Conservation (phyloP, 1,140 invertebrate species). For the Chironomus tepperi region DNA sequence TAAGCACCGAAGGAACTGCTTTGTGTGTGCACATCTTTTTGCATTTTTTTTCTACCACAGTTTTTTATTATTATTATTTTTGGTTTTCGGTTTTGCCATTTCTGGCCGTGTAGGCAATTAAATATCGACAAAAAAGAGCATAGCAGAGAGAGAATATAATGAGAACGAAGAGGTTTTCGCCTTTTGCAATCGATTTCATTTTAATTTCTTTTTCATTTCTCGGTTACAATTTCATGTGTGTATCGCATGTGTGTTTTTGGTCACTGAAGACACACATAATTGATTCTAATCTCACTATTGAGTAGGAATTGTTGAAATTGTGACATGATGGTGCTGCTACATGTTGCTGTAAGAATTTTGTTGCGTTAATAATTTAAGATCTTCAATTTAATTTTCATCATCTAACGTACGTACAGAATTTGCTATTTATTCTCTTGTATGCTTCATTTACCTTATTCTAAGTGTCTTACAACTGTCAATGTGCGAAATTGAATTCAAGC, state of each 20-base stretch:
- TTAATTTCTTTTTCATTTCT: not conserved
- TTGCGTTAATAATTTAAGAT: too few species aligned
- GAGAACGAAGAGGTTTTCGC: slow-evolving; percentile 4
- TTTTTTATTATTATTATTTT: not conserved
- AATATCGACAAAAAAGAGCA: slow-evolving; percentile 19
- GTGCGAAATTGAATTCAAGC: not conserved
- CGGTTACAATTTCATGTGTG: not conserved
- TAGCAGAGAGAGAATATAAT: not conserved
- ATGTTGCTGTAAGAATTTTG: not conserved
- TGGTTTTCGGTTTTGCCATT: slow-evolving; percentile 1
- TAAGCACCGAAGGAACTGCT: not conserved
- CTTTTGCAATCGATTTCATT: slow-evolving; percentile 14
- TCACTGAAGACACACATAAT: not conserved
- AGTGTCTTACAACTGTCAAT: not conserved
- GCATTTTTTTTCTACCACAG: slow-evolving; percentile 16
- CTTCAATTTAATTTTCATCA: too few species aligned
- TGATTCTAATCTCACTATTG: not conserved
- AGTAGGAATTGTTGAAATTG: not conserved
- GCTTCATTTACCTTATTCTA: not conserved
- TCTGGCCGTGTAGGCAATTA: slow-evolving; percentile 19
- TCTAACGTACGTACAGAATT: too few species aligned
- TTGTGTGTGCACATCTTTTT: slow-evolving; percentile 16
- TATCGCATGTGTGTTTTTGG: not conserved
- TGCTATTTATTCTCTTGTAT: too few species aligned
- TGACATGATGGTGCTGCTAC: not conserved